Percentiles rank a stretch among this genome's conserved stretches.
phyloP scores from a whole-genome alignment of 2,888 invertebrate species.

The Atethmia centrago region DNA sequence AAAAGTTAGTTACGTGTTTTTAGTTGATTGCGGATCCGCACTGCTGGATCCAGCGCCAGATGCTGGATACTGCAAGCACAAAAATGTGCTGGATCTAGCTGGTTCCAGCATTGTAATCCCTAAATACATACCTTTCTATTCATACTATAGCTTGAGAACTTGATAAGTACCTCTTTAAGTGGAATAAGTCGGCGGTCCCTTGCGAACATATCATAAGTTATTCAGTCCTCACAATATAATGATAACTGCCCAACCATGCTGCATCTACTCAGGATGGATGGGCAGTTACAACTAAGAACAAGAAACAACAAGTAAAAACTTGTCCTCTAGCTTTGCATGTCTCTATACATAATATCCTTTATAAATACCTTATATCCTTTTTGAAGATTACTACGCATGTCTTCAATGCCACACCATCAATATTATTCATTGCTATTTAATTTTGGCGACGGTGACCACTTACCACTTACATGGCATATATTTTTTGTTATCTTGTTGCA shows the following conservation, averaged over 20 bases:
- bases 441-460: background rate
- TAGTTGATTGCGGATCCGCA: no score
- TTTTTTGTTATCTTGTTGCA: slow-evolving; percentile 65
- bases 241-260: background rate
- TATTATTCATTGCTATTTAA: background rate
- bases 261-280: no score
- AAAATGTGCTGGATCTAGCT: no score
- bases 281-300: no score
- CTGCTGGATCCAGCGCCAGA: no score
- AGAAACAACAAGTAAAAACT: no score
- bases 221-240: background rate
- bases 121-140: background rate
- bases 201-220: background rate
- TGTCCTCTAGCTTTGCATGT: background rate
- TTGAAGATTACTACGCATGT: background rate
- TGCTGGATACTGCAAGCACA: no score
- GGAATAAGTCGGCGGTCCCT: background rate
- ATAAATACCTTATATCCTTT: background rate
- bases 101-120: no score
- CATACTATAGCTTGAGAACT: background rate
- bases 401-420: background rate
- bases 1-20: no score
- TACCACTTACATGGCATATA: no score
- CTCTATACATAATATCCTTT: background rate
- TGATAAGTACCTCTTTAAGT: background rate